Evolutionary conservation across 2,113 vertebrate genomes (phyloP).

Genomic region (Oreotragus oreotragus): DNA sequence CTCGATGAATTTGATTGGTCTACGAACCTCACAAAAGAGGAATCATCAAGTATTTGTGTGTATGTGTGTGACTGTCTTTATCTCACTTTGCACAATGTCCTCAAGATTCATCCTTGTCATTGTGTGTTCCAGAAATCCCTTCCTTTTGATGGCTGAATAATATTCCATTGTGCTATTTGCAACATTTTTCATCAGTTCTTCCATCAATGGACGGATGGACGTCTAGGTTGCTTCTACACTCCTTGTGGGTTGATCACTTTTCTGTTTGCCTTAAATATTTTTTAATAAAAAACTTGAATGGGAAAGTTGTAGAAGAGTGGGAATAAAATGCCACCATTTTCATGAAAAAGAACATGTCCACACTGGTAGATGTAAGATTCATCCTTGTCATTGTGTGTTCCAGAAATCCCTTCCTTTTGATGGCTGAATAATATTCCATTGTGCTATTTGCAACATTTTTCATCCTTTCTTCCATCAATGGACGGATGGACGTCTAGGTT

Average conservation of each 20-base stretch:
- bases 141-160: not conserved
- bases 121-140: not conserved
- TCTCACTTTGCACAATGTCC: not conserved
- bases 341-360: not conserved
- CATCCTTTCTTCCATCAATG: not conserved
- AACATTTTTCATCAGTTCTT: not conserved
- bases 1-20: not conserved
- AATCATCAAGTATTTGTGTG: no score
- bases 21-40: not conserved
- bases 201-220: not conserved
- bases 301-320: not conserved
- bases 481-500: not conserved
- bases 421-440: not conserved
- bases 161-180: not conserved
- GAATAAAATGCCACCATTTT: not conserved
- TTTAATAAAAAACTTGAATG: not conserved
- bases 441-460: not conserved
- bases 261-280: not conserved
- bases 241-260: not conserved
- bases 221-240: not conserved
- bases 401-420: not conserved
- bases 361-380: not conserved
- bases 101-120: not conserved
- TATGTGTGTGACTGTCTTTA: not conserved
- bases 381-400: not conserved